Percentiles rank a stretch among this genome's conserved stretches.
phyloP scores from a whole-genome alignment of 2,797 vertebrate species.

The Acridotheres tristis region DNA sequence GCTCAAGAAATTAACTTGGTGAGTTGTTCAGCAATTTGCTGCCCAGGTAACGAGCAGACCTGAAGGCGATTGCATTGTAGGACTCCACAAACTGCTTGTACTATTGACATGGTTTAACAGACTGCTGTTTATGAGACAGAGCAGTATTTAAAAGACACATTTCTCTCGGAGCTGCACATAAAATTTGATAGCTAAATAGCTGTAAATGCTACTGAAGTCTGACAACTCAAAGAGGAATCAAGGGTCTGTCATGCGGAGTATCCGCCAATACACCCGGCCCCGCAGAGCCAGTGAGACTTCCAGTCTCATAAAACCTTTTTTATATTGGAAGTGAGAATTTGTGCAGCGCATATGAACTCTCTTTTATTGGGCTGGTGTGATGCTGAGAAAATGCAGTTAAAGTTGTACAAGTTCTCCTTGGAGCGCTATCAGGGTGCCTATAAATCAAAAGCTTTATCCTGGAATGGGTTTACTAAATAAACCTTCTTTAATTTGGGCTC shows the following conservation, averaged over 20 bases:
- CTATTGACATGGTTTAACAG: slow-evolving; percentile 62
- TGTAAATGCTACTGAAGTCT: slow-evolving; percentile 71
- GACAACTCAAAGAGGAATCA: slow-evolving; percentile 60
- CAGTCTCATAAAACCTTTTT: slow-evolving; percentile 74
- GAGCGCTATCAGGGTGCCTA: not conserved
- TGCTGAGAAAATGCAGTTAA: slow-evolving; percentile 75
- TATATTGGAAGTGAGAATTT: slow-evolving; percentile 74
- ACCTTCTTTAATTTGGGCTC: slow-evolving; percentile 1
- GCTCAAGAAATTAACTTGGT: not conserved
- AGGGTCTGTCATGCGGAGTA: slow-evolving; percentile 42
- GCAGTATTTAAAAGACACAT: slow-evolving; percentile 67
- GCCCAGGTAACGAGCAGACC: not conserved
- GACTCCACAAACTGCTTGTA: not conserved
- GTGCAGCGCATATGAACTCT: slow-evolving; percentile 56
- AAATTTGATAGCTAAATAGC: slow-evolving; percentile 72
- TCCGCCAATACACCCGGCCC: slow-evolving; percentile 47
- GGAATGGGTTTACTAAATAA: slow-evolving; percentile 52
- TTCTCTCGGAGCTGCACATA: slow-evolving; percentile 64
- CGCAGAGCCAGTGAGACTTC: slow-evolving; percentile 45
- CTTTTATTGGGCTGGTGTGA: slow-evolving; percentile 75
- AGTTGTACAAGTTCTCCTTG: slow-evolving; percentile 66
- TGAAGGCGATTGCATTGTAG: not conserved
- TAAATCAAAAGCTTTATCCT: slow-evolving; percentile 62
- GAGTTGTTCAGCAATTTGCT: not conserved
- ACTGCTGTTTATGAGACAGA: slow-evolving; percentile 65